Percentiles rank a stretch among this genome's conserved stretches.
Evolutionary conservation across 2,113 vertebrate genomes (phyloP).

Genomic region (Aptenodytes patagonicus): DNA sequence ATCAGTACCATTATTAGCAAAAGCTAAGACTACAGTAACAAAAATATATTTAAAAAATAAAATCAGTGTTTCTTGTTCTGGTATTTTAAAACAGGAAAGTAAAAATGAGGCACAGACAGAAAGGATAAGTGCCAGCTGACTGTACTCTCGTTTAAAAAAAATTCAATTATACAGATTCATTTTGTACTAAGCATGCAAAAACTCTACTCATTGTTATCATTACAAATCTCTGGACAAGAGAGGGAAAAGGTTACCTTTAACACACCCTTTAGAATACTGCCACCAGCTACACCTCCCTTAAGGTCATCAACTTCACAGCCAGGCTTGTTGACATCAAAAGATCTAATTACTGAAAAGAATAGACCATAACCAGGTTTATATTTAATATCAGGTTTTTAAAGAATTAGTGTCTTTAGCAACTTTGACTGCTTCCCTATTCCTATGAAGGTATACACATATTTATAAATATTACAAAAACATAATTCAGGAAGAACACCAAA

Average conservation of each 20-base stretch:
- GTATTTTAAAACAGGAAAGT: background rate
- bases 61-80: background rate
- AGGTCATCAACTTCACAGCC: slow-evolving; percentile 98
- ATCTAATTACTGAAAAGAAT: slow-evolving; percentile 88
- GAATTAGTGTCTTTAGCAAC: background rate
- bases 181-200: background rate
- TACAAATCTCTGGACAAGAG: background rate
- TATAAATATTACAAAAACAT: background rate
- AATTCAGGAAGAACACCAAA: background rate
- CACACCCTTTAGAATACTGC: slow-evolving; percentile 97
- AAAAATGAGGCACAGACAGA: background rate
- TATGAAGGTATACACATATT: background rate
- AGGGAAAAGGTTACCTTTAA: slow-evolving; percentile 83
- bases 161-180: background rate
- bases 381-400: background rate
- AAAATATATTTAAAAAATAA: background rate
- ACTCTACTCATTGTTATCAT: background rate
- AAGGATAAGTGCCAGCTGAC: background rate
- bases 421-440: background rate
- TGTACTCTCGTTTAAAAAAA: background rate
- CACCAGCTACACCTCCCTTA: slow-evolving; percentile 96
- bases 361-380: background rate
- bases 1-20: background rate
- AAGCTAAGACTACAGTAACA: background rate
- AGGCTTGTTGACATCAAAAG: slow-evolving; percentile 98